A percentile compares a stretch with the other conserved stretches of the same genome.
Evolutionary conservation across 2,113 vertebrate genomes (phyloP).

Genomic region (Butorides virescens): DNA sequence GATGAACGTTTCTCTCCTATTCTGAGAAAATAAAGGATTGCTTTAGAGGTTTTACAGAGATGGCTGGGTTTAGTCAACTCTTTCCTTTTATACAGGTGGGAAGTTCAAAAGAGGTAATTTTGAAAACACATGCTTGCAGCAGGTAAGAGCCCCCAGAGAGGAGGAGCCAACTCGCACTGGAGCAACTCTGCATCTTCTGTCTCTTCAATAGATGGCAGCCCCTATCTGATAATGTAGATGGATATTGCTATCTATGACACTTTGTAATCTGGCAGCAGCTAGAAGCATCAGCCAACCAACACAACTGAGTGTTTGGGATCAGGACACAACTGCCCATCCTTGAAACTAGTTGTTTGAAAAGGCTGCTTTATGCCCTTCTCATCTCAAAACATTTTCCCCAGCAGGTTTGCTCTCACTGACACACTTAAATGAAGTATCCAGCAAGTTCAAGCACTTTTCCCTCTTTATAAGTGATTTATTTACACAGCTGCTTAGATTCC

Average conservation of each 20-base stretch:
- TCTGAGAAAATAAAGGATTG: background rate
- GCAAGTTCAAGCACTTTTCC: background rate
- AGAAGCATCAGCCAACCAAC: background rate
- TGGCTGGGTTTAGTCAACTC: background rate
- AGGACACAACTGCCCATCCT: background rate
- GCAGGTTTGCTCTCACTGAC: background rate
- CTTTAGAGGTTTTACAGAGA: background rate
- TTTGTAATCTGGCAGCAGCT: background rate
- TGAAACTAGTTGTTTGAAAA: background rate
- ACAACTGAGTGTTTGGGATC: background rate
- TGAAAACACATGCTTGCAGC: background rate
- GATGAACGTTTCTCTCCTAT: background rate
- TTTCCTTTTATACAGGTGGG: background rate
- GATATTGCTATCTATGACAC: rapidly evolving
- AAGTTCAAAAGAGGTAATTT: background rate
- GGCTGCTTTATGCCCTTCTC: background rate
- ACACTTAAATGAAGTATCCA: background rate
- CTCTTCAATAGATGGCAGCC: background rate
- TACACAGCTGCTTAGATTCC: background rate
- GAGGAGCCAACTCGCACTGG: background rate
- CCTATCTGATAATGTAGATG: background rate
- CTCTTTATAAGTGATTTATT: background rate
- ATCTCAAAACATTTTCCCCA: background rate
- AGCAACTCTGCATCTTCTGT: background rate
- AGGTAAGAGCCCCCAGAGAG: background rate